phyloP scores from a whole-genome alignment of 2,797 vertebrate species.

The Darevskia mixta region DNA sequence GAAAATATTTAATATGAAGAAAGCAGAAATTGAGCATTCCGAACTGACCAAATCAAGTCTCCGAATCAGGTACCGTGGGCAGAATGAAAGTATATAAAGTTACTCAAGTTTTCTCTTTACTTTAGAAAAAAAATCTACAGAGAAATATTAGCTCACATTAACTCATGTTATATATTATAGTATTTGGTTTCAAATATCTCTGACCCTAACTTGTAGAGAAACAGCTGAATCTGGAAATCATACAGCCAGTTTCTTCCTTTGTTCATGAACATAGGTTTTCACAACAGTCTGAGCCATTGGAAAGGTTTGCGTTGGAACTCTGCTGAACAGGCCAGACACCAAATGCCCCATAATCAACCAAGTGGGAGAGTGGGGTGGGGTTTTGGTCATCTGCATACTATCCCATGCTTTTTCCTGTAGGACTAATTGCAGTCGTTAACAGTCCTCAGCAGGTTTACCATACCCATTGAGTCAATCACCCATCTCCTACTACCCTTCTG shows the following conservation, averaged over 20 bases:
- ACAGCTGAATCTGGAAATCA: not conserved
- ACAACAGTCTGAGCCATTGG: not conserved
- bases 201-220: not conserved
- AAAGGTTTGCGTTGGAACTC: not conserved
- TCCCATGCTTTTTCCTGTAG: no score
- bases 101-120: slow-evolving; percentile 15
- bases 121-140: not conserved
- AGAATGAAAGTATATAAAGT: slow-evolving; percentile 12
- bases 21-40: slow-evolving; percentile 93
- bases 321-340: not conserved
- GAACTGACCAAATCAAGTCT: slow-evolving; percentile 96
- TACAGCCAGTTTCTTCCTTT: not conserved
- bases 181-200: not conserved
- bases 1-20: slow-evolving; percentile 96
- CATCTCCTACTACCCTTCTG: no score
- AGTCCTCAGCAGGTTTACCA: no score
- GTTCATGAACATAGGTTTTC: not conserved
- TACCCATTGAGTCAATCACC: no score
- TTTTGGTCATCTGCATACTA: no score
- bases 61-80: slow-evolving; percentile 88
- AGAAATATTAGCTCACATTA: slow-evolving; percentile 7
- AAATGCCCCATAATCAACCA: not conserved
- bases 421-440: no score
- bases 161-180: not conserved
- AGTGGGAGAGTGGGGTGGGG: no score